Conservation (phyloP, 23 tunicate species). For the Botrylloides violaceus region DNA sequence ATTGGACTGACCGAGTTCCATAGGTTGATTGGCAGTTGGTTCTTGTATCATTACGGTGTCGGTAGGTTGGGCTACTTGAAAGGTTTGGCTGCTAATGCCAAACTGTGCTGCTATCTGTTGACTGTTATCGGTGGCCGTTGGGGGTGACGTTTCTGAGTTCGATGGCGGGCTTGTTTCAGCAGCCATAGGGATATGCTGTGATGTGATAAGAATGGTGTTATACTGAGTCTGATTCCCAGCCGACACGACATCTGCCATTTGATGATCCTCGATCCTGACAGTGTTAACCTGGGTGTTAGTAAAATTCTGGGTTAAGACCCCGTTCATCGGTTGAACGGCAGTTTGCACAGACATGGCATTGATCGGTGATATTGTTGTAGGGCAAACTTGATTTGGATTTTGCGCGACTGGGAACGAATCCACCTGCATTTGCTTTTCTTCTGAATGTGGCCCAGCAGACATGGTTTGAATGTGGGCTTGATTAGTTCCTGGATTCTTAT, state of each 20-base stretch:
- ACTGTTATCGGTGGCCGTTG: neutral
- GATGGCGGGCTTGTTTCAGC: neutral
- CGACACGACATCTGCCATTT: neutral
- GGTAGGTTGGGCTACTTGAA: neutral
- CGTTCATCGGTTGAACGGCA: conserved; percentile 1
- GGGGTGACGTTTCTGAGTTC: neutral
- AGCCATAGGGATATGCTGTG: neutral
- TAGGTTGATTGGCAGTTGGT: neutral
- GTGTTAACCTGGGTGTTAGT: neutral
- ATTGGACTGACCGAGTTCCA: neutral
- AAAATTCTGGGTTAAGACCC: neutral
- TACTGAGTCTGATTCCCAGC: too few relatives aligned
- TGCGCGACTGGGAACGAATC: neutral
- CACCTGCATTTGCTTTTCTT: neutral
- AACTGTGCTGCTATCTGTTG: neutral
- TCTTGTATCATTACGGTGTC: neutral
- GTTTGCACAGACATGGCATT: neutral
- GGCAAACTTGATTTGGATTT: neutral
- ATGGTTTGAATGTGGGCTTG: neutral
- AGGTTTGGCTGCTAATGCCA: neutral
- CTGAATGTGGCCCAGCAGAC: neutral
- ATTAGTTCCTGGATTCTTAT: too few relatives aligned
- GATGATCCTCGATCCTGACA: neutral
- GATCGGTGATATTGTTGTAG: neutral
- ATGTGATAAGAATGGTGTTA: too few relatives aligned